Evolutionary conservation across 2,797 vertebrate species (phyloP), one percentile per base, ranked within the genome.

Genomic region (Esox lucius): DNA sequence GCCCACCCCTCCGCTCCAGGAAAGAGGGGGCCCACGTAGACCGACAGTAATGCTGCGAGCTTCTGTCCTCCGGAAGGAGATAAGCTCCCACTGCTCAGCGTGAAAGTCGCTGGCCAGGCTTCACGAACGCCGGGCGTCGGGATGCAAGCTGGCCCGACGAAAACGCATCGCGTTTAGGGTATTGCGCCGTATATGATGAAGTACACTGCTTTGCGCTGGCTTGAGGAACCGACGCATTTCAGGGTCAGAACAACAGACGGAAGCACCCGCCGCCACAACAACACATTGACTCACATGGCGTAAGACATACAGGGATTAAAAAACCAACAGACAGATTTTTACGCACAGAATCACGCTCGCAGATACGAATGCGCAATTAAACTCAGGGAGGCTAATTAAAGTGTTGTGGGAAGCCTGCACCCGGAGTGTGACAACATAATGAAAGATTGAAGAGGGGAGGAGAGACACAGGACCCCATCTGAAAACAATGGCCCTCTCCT

Each of bases 351-450:
- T 28, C 62, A 71, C 48, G 53, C 46, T 46, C 74, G 75, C 76
- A 64, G 73, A 74, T 75, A 69, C 66, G 66, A 19, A 46, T 11
- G 79, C 81, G 78, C 72, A 81, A 90, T 91, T 90, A 91, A 89
- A 91, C 92, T 92, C 76, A 81, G 89, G 91, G 88, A 90, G 88
- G 87, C 87, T 91, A 91, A 94, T 92, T 94, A 95, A 93, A 90
- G 87, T 75, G 89, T 89, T 86, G 87, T 86, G 89, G 88, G 82
- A 91, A 90, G 88, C 87, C 89, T 80, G 89, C 87, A 91, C 87
- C 86, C 76, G 86, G 89, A 89, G 91, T 91, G 91, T 93, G 91
- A 94, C 93, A 94, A 92, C 91, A 93, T 92, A 92, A 94, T 93
- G 90, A 93, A 93, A 92, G 92, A 93, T 91, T 91, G 90, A 92